Evolutionary conservation across 1,140 invertebrate species (phyloP).

Genomic region (Megalonaias nervosa): DNA sequence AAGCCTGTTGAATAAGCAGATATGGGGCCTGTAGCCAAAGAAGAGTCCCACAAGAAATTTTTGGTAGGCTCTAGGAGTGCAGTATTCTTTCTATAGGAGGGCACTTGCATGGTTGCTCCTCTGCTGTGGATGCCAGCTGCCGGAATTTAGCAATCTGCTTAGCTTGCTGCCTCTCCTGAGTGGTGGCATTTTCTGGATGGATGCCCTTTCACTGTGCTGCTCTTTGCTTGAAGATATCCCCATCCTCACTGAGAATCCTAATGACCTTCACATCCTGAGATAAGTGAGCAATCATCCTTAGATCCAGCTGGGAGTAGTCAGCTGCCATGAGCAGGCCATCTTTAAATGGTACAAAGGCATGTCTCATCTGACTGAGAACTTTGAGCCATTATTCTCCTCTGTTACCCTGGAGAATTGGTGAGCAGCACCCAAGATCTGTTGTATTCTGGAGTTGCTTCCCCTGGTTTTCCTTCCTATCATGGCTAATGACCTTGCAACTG

Average conservation of each 20-base stretch:
- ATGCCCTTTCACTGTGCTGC: slow-evolving; percentile 87
- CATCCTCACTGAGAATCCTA: slow-evolving; percentile 80
- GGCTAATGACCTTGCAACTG: slow-evolving; percentile 1
- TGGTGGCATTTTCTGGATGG: slow-evolving; percentile 77
- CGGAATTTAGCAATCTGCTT: too few species aligned
- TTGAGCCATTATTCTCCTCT: slow-evolving; percentile 19
- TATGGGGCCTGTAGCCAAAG: too few species aligned
- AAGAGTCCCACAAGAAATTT: too few species aligned
- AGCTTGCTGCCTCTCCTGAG: slow-evolving; percentile 85
- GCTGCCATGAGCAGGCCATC: slow-evolving; percentile 83
- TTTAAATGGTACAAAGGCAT: slow-evolving; percentile 78
- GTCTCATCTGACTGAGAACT: slow-evolving; percentile 68
- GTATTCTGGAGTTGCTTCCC: slow-evolving; percentile 25
- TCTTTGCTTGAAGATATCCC: slow-evolving; percentile 90
- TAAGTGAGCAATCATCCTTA: slow-evolving; percentile 93
- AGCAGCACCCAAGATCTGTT: slow-evolving; percentile 21
- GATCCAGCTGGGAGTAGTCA: slow-evolving; percentile 96
- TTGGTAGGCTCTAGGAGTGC: too few species aligned
- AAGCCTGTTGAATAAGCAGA: too few species aligned
- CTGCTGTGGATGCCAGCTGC: too few species aligned
- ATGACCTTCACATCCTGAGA: slow-evolving; percentile 84
- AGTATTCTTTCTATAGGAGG: too few species aligned
- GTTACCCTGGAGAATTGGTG: slow-evolving; percentile 33
- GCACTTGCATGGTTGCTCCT: too few species aligned
- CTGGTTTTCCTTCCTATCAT: slow-evolving; percentile 11